Percentiles rank a stretch among this genome's conserved stretches.
phyloP scores from a whole-genome alignment of 2,797 vertebrate genomes.

The Chelidonichthys spinosus region DNA sequence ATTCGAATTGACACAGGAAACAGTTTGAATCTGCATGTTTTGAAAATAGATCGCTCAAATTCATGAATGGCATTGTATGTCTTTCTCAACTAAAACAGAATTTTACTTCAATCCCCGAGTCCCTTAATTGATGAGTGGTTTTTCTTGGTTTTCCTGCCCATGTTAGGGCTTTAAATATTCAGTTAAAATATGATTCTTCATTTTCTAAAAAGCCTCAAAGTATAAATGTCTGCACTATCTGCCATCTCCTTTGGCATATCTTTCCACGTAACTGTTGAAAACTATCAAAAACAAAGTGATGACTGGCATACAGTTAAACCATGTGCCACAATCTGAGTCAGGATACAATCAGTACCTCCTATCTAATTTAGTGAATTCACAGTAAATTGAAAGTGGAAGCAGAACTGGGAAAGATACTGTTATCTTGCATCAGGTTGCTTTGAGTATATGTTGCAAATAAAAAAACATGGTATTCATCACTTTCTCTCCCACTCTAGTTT shows the following conservation, averaged over 20 bases:
- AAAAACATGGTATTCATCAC: conserved; percentile 5
- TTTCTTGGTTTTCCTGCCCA: conserved; percentile 8
- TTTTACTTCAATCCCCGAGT: background rate
- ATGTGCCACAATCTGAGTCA: background rate
- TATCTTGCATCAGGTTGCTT: conserved; percentile 44
- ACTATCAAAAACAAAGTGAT: conserved; percentile 2
- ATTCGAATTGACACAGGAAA: background rate
- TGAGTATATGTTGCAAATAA: background rate
- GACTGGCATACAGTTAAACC: background rate
- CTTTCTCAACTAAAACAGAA: background rate
- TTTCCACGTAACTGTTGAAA: background rate
- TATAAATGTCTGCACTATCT: conserved; percentile 48
- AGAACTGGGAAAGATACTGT: conserved; percentile 41
- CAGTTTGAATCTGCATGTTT: background rate
- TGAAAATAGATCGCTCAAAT: no score
- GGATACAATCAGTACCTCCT: background rate
- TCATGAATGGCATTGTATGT: conserved; percentile 10
- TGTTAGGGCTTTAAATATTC: background rate
- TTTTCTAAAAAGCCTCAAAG: background rate
- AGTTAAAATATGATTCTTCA: background rate
- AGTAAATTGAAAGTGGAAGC: conserved; percentile 49
- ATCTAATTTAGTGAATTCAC: background rate
- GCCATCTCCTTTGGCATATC: conserved; percentile 16
- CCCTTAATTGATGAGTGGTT: background rate
- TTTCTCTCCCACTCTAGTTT: conserved; percentile 39